These are phyloP conservation scores for Pachypeltis micranthus DNA, from an alignment of 1,140 invertebrate species.

Conservation along the genomic window DNA sequence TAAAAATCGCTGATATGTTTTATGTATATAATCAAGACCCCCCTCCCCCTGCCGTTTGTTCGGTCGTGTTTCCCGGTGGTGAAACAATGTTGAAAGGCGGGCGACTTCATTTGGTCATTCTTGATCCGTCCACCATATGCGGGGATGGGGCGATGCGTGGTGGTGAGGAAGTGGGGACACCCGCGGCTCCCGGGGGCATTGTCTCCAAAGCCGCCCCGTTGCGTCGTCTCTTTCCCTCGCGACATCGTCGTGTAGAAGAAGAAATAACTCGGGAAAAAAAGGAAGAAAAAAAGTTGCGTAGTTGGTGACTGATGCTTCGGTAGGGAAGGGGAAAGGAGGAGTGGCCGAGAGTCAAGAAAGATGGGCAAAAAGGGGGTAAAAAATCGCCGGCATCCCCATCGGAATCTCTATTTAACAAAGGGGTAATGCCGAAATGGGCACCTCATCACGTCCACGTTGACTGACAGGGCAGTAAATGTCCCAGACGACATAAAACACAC, in stretches of 20 bases:
- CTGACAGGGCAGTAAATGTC: conserved; percentile 14
- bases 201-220: not conserved
- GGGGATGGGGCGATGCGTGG: not conserved
- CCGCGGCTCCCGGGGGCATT: conserved; percentile 1
- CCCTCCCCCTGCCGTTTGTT: no score
- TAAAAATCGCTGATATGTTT: no score
- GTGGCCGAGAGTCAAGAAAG: not conserved
- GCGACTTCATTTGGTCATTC: conserved; percentile 16
- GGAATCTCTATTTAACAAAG: conserved; percentile 15
- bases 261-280: not conserved
- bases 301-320: no score
- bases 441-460: conserved; percentile 14
- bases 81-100: conserved; percentile 13
- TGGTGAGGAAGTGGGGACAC: not conserved
- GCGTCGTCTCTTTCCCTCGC: not conserved
- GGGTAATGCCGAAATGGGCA: conserved; percentile 11
- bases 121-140: conserved; percentile 4
- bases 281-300: not conserved
- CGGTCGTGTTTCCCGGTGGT: not conserved
- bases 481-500: conserved; percentile 13
- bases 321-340: not conserved
- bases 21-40: no score
- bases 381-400: conserved; percentile 11
- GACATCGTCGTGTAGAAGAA: not conserved
- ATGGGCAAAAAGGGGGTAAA: not conserved